phyloP scores from a whole-genome alignment of 2,888 invertebrate species.

The Mythimna loreyi region DNA sequence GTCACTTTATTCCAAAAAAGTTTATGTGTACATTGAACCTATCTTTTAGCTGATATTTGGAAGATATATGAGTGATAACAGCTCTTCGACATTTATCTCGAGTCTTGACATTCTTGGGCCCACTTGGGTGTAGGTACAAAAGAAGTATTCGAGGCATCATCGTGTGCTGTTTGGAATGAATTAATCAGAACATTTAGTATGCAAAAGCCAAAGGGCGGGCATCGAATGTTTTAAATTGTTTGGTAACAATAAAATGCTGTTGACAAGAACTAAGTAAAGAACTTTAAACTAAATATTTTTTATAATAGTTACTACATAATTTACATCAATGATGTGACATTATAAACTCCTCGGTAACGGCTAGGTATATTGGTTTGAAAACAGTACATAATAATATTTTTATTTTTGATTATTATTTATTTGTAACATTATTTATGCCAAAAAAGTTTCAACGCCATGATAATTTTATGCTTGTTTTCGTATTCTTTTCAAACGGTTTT shows the following conservation, averaged over 20 bases:
- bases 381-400: too few species aligned
- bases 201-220: constrained; percentile 10
- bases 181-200: background rate
- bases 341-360: too few species aligned
- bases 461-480: too few species aligned
- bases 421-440: too few species aligned
- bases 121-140: too few species aligned
- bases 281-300: too few species aligned
- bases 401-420: too few species aligned
- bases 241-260: background rate
- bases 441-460: too few species aligned
- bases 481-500: too few species aligned
- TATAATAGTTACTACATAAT: too few species aligned
- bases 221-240: background rate
- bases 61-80: constrained; percentile 5
- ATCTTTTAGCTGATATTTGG: background rate
- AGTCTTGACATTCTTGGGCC: background rate
- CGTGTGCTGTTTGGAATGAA: background rate
- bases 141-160: background rate
- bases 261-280: background rate
- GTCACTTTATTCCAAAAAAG: constrained; percentile 1
- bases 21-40: background rate
- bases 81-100: background rate
- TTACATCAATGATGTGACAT: too few species aligned
- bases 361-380: too few species aligned